These are phyloP conservation scores for Phocoena phocoena DNA, from an alignment of 2,113 vertebrate species.

Conservation along the genomic window DNA sequence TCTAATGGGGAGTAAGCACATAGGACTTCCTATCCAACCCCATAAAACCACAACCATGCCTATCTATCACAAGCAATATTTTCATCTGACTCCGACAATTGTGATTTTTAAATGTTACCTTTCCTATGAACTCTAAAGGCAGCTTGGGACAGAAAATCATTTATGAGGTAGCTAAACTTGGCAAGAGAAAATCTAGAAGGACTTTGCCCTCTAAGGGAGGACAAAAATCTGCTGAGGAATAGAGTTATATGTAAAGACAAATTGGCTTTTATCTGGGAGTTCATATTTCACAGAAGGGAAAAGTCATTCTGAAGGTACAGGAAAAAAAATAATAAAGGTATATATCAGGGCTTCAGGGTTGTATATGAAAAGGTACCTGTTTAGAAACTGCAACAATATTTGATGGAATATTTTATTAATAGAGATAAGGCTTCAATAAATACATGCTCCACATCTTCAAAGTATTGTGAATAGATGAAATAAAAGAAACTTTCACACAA, in stretches of 20 bases:
- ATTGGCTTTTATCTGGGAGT: background rate
- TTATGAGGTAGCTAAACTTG: background rate
- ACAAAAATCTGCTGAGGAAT: background rate
- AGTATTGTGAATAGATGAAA: background rate
- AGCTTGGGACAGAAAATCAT: background rate
- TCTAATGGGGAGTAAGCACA: background rate
- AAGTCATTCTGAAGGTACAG: background rate
- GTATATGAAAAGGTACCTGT: background rate
- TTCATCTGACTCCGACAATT: background rate
- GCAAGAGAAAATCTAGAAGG: background rate
- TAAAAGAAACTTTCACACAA: background rate
- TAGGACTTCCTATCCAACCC: background rate
- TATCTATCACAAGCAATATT: background rate
- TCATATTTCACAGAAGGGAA: background rate
- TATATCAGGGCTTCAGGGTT: background rate
- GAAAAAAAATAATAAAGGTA: background rate
- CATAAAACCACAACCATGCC: background rate
- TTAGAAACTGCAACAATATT: background rate
- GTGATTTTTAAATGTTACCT: conserved; percentile 29
- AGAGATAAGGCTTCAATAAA: conserved; percentile 1
- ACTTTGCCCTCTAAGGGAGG: background rate
- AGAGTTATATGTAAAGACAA: background rate
- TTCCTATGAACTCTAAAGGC: background rate
- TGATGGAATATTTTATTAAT: conserved; percentile 3
- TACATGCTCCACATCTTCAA: background rate